These are phyloP conservation scores for Sebastes steindachneri DNA, from an alignment of 2,797 vertebrate genomes.

Conservation along the genomic window DNA sequence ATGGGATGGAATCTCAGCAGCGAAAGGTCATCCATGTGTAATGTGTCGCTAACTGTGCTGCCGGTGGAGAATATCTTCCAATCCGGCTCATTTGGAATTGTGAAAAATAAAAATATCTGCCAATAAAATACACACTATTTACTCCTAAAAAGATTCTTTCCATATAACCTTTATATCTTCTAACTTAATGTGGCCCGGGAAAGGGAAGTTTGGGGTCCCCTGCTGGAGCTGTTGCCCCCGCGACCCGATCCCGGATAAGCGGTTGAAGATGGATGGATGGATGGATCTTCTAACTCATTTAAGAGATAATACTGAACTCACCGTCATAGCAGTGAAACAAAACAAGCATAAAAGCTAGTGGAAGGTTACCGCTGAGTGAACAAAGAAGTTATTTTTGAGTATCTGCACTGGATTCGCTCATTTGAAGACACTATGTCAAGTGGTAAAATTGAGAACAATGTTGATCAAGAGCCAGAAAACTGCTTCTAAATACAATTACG, in stretches of 20 bases:
- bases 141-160: not conserved
- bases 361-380: not conserved
- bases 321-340: not conserved
- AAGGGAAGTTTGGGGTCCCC: too few relatives aligned
- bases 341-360: not conserved
- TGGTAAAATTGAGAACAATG: not conserved
- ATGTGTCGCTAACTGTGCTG: not conserved
- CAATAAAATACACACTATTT: not conserved
- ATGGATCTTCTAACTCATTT: not conserved
- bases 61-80: not conserved
- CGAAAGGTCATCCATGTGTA: slow-evolving; percentile 41
- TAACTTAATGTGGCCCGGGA: too few relatives aligned
- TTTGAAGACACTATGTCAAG: slow-evolving; percentile 5
- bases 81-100: not conserved
- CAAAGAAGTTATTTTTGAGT: not conserved
- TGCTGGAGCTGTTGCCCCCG: too few relatives aligned
- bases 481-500: slow-evolving; percentile 7
- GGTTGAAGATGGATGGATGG: too few relatives aligned
- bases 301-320: not conserved
- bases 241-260: too few relatives aligned
- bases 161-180: not conserved
- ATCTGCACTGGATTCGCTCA: not conserved
- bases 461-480: slow-evolving; percentile 15
- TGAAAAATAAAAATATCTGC: not conserved
- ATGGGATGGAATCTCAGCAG: slow-evolving; percentile 50